Base-by-base conservation (phyloP, 2,797 vertebrate genomes). In the Girardinus metallicus region DNA sequence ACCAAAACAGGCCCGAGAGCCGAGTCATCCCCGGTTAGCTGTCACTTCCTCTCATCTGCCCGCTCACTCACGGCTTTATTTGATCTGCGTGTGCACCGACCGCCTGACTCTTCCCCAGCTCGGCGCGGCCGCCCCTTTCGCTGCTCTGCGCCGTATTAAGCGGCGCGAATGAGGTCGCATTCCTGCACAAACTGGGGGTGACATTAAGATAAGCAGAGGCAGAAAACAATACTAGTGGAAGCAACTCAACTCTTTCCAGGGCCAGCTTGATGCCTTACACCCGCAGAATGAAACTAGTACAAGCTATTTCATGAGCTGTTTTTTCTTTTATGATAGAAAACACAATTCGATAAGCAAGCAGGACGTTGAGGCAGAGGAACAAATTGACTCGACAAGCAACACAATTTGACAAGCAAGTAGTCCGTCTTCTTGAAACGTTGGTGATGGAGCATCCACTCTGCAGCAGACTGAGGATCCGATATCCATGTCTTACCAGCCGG, bases 1-100 rank as follows among this genome's bases (percentile, higher is more conserved):
- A 82, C 89, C 83, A 70, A 44, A 89, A 86, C 79, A 79, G 74
- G 80, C 84, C 91, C 46, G 1, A 79, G 57, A 88, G 91, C 90
- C 78, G 86, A 94, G 89, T 91, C 92, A 82, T 76, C 1, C 81
- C 47, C 15, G 51, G 80, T 71, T 78, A 74, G 39, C 87, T 91
- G 83, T 91, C 89, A 88, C 88, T 89, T 90, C 75, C 41, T 79
- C 11, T 89, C 23, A 84, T 76, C 68, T 41, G 47, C 0, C 75
- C 72, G 4, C 73, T 73, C 21, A 26, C 83, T 79, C 71, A 76
- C 76, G 36, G 82, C 49, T 75, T 75, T 75, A 51, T 83, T 68
- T 51, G 57, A 87, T 85, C 73, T 4, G 47, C 62, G 55, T 39
- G 15, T 44, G 7, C 13, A 60, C 43, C 44, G 31, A 84, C 57